Conservation (phyloP, 2,797 vertebrate species). For the Geotrypetes seraphini region DNA sequence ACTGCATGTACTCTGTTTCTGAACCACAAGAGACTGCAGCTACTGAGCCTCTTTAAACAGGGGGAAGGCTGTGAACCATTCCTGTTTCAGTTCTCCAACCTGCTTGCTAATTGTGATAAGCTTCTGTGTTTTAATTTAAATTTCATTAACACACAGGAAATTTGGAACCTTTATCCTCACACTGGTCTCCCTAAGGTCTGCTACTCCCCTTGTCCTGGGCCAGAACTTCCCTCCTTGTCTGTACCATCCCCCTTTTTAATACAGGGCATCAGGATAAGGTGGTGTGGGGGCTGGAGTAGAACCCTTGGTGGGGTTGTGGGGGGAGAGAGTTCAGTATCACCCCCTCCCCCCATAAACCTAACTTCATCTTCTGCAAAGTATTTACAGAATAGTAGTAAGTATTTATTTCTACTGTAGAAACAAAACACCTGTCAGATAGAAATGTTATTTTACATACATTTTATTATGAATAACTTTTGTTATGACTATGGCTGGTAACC, state of each 20-base stretch:
- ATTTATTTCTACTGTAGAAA: slow-evolving; percentile 30
- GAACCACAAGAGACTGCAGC: too few species aligned
- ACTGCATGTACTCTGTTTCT: too few species aligned
- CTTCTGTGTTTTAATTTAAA: too few species aligned
- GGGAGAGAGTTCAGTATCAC: not conserved
- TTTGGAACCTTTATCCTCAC: too few species aligned
- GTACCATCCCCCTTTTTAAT: too few species aligned
- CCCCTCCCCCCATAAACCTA: slow-evolving; percentile 18
- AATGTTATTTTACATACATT: slow-evolving; percentile 67
- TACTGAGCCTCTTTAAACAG: too few species aligned
- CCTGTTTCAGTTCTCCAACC: too few species aligned
- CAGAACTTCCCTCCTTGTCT: not conserved
- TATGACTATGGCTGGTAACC: slow-evolving; percentile 67
- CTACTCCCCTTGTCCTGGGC: not conserved
- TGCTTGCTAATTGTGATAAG: too few species aligned
- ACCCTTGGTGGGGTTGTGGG: slow-evolving; percentile 3
- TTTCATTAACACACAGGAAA: too few species aligned
- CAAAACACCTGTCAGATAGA: slow-evolving; percentile 34
- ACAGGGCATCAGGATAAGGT: too few species aligned
- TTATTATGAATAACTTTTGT: slow-evolving; percentile 66
- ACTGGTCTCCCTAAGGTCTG: too few species aligned
- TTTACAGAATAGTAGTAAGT: slow-evolving; percentile 26
- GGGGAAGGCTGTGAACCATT: too few species aligned
- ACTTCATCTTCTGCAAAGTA: slow-evolving; percentile 40
- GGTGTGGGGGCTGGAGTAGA: not conserved